Base-by-base conservation (phyloP, 2,113 vertebrate species). In the Dermatemys mawii region DNA sequence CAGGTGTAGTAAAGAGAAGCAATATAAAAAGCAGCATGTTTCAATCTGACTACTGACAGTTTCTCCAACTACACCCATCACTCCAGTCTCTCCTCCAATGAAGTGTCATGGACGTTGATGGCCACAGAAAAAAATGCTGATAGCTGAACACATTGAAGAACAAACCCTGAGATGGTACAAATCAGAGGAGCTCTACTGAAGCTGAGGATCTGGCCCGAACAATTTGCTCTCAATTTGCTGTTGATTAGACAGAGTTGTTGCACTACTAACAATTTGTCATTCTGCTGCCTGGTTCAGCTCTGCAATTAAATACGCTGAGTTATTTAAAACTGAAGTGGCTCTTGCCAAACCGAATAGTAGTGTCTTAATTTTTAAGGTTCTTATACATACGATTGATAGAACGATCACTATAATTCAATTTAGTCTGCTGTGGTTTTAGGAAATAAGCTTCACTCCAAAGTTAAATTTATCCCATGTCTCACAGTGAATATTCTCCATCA, bases 1-100 rank as follows among this genome's bases (percentile, higher is more conserved):
- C 0, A 0, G 79, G 10, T 5, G 11, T 1, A 1, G 24, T 80
- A 86, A 80, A 0, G 0, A 19, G 10, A 93, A 57, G 14, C 2
- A 49, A 17, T 7, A n/a, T 32, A 44, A 70, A 81, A 78, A 88
- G 24, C 19, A 49, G 51, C 21, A 22, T 2, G 11, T 5, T 35
- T 2, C 41, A 27, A 8, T 51, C 38, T 54, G 35, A 49, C 70
- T 54, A 2, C 12, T 2, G 24, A 54, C 24, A 13, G 32, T 35
- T 81, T 84, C 10, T 9, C 48, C 83, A 13, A 53, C 50, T 44
- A 48, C 48, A 5, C 13, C 27, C 63, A 48, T 32, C 76, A 35
- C 29, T 70, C 63, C 63, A 19, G 4, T 38, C 35, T 70, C 63
- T 17, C 29, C 0, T 0, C 41, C 38, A 8, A 13, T 19, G 1